Evolutionary conservation across 2,888 invertebrate genomes (phyloP).

Genomic region (Plebejus anna): DNA sequence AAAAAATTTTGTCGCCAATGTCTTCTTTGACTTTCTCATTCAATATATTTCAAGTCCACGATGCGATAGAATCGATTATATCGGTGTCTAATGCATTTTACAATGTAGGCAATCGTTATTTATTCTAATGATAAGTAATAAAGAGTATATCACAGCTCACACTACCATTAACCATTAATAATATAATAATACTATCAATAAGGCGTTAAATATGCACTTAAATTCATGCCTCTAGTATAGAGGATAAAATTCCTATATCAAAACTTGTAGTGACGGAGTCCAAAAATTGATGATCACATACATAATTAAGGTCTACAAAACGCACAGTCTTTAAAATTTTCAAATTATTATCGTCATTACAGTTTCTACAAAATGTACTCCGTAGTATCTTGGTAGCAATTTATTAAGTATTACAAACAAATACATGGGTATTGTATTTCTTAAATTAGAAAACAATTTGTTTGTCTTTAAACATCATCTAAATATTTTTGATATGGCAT

Average conservation of each 20-base stretch:
- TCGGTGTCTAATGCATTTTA: neutral
- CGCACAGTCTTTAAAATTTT: slow-evolving; percentile 22
- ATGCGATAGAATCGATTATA: neutral
- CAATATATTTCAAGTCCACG: neutral
- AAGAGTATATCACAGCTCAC: slow-evolving; percentile 27
- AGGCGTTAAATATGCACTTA: slow-evolving; percentile 23
- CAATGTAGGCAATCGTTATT: neutral
- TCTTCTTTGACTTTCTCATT: neutral
- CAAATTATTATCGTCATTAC: neutral
- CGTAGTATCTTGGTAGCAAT: neutral
- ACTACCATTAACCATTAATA: slow-evolving; percentile 15
- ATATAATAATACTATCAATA: slow-evolving; percentile 22
- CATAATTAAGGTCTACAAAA: slow-evolving; percentile 14
- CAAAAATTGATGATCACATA: slow-evolving; percentile 16
- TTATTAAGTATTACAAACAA: neutral
- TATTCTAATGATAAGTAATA: slow-evolving; percentile 25
- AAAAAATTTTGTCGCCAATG: neutral
- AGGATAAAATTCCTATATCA: slow-evolving; percentile 26
- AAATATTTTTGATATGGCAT: neutral
- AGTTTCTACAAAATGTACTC: neutral
- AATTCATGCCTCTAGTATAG: slow-evolving; percentile 20
- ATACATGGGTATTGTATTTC: neutral
- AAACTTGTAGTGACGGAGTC: slow-evolving; percentile 18
- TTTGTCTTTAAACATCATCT: neutral
- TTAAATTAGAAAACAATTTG: neutral